phyloP scores from a whole-genome alignment of 1,140 invertebrate species.

The Glossosoma conforme region DNA sequence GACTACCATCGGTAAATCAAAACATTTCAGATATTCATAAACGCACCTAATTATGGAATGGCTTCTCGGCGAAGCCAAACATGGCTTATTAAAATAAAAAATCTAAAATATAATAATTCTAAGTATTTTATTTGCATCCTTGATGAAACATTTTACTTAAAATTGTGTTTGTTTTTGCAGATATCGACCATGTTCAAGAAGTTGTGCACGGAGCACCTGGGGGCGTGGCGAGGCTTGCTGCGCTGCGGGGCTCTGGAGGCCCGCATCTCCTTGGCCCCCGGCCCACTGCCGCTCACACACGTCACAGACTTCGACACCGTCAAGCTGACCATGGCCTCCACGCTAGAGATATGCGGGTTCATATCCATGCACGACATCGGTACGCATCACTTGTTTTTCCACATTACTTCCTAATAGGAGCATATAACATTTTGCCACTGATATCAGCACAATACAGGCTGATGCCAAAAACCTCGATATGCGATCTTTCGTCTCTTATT shows the following conservation, averaged over 20 bases:
- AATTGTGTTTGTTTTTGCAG: conserved; percentile 26
- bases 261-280: conserved; percentile 38
- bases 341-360: conserved; percentile 45
- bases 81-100: neutral
- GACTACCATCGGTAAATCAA: conserved; percentile 16
- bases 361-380: conserved; percentile 43
- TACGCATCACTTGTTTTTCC: conserved; percentile 21
- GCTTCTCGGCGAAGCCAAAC: neutral
- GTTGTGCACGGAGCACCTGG: conserved; percentile 46
- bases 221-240: conserved; percentile 43
- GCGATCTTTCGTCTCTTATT: too few relatives aligned
- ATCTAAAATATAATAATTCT: neutral
- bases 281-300: conserved; percentile 36
- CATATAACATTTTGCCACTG: too few relatives aligned
- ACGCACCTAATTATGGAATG: too few relatives aligned
- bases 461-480: too few relatives aligned
- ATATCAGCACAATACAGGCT: too few relatives aligned
- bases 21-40: neutral
- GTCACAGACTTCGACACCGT: conserved; percentile 26
- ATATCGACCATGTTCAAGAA: conserved; percentile 38
- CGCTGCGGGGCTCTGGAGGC: conserved; percentile 46
- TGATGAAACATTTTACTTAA: neutral
- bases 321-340: conserved; percentile 34
- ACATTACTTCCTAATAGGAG: too few relatives aligned
- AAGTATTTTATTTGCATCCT: neutral